These are phyloP conservation scores for Dysmachus trigonus DNA, from an alignment of 2,888 invertebrate genomes.

Conservation along the genomic window DNA sequence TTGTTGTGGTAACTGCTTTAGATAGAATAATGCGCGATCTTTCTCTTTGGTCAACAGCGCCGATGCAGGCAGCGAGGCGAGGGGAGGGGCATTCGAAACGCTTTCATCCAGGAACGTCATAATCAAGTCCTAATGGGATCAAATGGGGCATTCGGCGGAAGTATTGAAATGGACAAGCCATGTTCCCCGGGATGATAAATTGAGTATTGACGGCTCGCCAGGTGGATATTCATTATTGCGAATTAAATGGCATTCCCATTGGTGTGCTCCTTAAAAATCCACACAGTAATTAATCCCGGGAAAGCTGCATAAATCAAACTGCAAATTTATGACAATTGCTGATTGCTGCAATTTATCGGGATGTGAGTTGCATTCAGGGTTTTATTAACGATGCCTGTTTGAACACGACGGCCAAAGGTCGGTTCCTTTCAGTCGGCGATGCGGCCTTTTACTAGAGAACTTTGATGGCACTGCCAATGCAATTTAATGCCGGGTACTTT, in stretches of 20 bases:
- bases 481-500: not conserved
- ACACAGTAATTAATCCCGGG: constrained; percentile 25
- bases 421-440: not conserved
- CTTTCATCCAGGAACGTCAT: constrained; percentile 26
- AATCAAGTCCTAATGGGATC: constrained; percentile 38
- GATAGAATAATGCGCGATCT: constrained; percentile 28
- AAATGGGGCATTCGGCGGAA: constrained; percentile 37
- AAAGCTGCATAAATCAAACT: constrained; percentile 22
- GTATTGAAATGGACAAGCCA: constrained; percentile 29
- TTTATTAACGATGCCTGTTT: not conserved
- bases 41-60: not conserved
- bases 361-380: not conserved
- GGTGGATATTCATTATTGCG: constrained; percentile 27
- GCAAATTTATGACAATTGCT: not conserved
- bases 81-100: not conserved
- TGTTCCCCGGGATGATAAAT: constrained; percentile 23
- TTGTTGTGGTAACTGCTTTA: constrained; percentile 26
- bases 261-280: constrained; percentile 1
- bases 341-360: not conserved
- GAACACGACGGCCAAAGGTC: not conserved
- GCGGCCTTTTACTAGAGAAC: not conserved
- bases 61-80: no score
- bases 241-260: not conserved
- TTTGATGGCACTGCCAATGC: not conserved
- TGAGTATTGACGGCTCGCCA: constrained; percentile 31